These are phyloP conservation scores for Caenorhabditis wallacei DNA, from an alignment of 2,888 invertebrate genomes.

Conservation along the genomic window DNA sequence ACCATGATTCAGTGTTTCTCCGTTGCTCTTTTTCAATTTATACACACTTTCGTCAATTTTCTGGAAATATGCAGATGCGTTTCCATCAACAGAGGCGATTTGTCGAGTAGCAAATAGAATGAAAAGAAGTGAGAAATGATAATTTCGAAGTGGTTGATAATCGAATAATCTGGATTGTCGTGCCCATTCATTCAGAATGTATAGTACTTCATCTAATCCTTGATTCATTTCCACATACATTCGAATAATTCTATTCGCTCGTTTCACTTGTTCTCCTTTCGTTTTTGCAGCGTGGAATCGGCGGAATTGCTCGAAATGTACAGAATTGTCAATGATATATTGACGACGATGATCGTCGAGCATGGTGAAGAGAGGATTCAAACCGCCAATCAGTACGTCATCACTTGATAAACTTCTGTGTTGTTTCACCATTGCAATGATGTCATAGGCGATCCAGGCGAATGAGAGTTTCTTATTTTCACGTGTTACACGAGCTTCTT, in stretches of 20 bases:
- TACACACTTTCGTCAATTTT: slow-evolving; percentile 28
- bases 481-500: slow-evolving; percentile 43
- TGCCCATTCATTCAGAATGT: slow-evolving; percentile 67
- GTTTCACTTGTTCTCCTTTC: slow-evolving; percentile 16
- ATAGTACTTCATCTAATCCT: slow-evolving; percentile 64
- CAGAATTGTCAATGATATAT: slow-evolving; percentile 59
- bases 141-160: slow-evolving; percentile 37
- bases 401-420: slow-evolving; percentile 16
- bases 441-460: slow-evolving; percentile 66
- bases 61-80: slow-evolving; percentile 39
- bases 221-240: slow-evolving; percentile 40
- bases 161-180: slow-evolving; percentile 46
- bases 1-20: not conserved
- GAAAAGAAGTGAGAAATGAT: slow-evolving; percentile 63
- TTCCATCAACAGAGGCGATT: slow-evolving; percentile 57
- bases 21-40: not conserved
- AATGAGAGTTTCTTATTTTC: slow-evolving; percentile 68
- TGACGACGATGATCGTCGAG: slow-evolving; percentile 54
- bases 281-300: not conserved
- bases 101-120: slow-evolving; percentile 62
- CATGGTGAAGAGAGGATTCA: slow-evolving; percentile 56
- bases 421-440: slow-evolving; percentile 61
- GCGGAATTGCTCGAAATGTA: slow-evolving; percentile 30
- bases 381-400: slow-evolving; percentile 34
- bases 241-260: slow-evolving; percentile 36